phyloP scores from a whole-genome alignment of 2,113 vertebrate genomes.

The Argyrosomus japonicus region DNA sequence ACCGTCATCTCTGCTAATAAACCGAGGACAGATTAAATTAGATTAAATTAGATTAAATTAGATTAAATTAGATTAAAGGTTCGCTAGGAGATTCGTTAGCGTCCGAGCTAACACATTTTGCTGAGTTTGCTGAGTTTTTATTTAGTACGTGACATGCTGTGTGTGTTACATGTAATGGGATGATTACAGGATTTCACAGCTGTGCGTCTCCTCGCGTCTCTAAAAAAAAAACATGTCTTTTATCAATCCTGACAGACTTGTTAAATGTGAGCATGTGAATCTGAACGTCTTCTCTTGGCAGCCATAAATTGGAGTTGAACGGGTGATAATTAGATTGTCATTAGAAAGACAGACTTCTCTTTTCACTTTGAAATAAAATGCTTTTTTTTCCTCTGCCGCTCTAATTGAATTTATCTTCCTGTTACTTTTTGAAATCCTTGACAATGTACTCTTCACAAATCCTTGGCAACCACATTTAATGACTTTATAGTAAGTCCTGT shows the following conservation, averaged over 20 bases:
- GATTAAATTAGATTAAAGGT: too few species aligned
- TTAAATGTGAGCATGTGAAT: neutral
- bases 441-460: neutral
- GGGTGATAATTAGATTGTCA: constrained; percentile 6
- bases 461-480: neutral
- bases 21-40: too few species aligned
- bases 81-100: too few species aligned
- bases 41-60: too few species aligned
- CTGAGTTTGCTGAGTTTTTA: too few species aligned
- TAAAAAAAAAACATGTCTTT: neutral
- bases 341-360: neutral
- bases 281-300: neutral
- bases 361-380: neutral
- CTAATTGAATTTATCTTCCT: neutral
- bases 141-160: neutral
- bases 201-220: neutral
- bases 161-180: neutral
- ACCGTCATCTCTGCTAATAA: too few species aligned
- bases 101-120: too few species aligned
- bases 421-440: neutral
- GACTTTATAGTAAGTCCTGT: neutral
- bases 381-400: neutral
- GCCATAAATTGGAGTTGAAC: neutral
- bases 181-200: neutral
- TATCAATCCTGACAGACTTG: neutral